These are phyloP conservation scores for Myxocyprinus asiaticus DNA, from an alignment of 2,113 vertebrate genomes.

Conservation along the genomic window DNA sequence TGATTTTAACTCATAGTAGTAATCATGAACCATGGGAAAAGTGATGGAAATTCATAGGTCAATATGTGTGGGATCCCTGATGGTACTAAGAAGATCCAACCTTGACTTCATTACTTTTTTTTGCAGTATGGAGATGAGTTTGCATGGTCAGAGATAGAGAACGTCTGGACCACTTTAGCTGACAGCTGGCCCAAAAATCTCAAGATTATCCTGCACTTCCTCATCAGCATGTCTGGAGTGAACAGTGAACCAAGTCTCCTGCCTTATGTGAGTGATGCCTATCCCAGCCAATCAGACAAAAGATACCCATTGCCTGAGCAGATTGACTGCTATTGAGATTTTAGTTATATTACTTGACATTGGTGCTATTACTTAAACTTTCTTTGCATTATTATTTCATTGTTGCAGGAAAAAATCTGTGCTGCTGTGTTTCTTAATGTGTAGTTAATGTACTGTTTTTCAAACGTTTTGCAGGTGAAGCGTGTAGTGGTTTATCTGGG, in stretches of 20 bases:
- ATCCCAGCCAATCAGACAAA: not conserved
- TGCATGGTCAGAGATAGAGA: conserved; percentile 98
- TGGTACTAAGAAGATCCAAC: too few species aligned
- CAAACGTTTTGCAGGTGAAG: conserved; percentile 81
- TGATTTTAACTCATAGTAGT: too few species aligned
- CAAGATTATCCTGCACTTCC: conserved; percentile 97
- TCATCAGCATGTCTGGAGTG: conserved; percentile 97
- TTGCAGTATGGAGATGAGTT: conserved; percentile 95
- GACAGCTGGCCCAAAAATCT: conserved; percentile 99
- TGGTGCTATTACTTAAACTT: not conserved
- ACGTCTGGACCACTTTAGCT: conserved; percentile 96
- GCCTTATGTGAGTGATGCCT: conserved; percentile 87
- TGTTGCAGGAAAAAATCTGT: not conserved
- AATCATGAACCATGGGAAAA: not conserved
- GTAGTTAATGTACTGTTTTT: not conserved
- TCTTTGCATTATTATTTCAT: too few species aligned
- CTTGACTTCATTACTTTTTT: conserved; percentile 38
- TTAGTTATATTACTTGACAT: not conserved
- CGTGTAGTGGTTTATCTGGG: conserved; percentile 98
- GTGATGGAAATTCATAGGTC: too few species aligned
- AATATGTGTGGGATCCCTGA: too few species aligned
- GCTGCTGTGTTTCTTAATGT: too few species aligned
- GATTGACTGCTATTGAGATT: too few species aligned
- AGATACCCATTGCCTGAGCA: not conserved
- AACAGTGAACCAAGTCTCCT: conserved; percentile 97